phyloP scores from a whole-genome alignment of 2,888 invertebrate genomes.

The Slavum lentiscoides region DNA sequence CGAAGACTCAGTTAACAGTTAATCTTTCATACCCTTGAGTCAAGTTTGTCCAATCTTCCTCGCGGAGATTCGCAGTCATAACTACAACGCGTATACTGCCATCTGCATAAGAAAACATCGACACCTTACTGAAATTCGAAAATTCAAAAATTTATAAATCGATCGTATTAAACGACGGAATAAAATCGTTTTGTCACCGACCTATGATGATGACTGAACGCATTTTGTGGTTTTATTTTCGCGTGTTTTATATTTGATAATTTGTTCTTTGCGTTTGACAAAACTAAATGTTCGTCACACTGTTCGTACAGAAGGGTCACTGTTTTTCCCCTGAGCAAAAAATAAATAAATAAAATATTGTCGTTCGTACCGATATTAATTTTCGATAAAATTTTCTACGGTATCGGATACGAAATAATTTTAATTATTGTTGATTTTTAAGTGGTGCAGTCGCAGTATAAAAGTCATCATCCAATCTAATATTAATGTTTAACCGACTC shows the following conservation, averaged over 20 bases:
- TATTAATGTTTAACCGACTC: too few relatives aligned
- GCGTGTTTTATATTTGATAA: slow-evolving; percentile 69
- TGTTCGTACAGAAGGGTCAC: slow-evolving; percentile 78
- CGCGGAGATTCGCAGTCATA: slow-evolving; percentile 88
- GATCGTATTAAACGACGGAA: background rate
- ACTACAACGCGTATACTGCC: slow-evolving; percentile 81
- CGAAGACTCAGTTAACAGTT: background rate
- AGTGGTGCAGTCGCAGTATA: too few relatives aligned
- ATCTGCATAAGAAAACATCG: slow-evolving; percentile 80
- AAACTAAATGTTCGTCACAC: slow-evolving; percentile 67
- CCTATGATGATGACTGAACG: slow-evolving; percentile 88
- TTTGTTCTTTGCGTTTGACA: slow-evolving; percentile 61
- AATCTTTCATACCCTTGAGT: slow-evolving; percentile 77
- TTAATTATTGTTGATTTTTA: too few relatives aligned
- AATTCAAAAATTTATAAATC: background rate
- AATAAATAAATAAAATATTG: background rate
- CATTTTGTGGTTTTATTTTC: slow-evolving; percentile 73
- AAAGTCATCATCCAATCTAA: too few relatives aligned
- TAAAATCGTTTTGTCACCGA: slow-evolving; percentile 61
- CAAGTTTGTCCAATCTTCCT: slow-evolving; percentile 91
- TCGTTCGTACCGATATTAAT: too few relatives aligned
- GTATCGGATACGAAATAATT: too few relatives aligned
- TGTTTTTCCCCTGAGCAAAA: slow-evolving; percentile 66
- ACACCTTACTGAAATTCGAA: slow-evolving; percentile 75
- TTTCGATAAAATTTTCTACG: too few relatives aligned